Conservation (phyloP, 2,797 vertebrate species). For the Siniperca scherzeri region DNA sequence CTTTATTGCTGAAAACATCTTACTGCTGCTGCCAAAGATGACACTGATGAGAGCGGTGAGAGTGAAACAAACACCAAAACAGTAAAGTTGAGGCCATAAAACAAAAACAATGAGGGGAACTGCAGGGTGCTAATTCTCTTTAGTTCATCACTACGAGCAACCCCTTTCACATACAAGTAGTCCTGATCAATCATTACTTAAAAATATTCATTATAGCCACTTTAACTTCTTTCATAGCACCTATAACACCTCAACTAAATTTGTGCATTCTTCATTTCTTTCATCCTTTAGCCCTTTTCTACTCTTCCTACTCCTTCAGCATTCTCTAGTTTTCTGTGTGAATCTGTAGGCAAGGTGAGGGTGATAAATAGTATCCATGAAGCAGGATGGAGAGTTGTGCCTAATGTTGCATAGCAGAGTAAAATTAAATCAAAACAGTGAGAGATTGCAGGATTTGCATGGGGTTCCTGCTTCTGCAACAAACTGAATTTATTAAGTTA, state of each 20-base stretch:
- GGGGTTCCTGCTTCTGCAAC: constrained; percentile 15
- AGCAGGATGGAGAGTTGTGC: constrained; percentile 1
- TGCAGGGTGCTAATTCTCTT: not conserved
- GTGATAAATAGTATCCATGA: constrained; percentile 7
- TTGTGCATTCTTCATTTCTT: not conserved
- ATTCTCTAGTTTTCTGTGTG: not conserved
- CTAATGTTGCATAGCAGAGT: not conserved
- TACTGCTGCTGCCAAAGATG: not conserved
- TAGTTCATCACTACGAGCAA: not conserved
- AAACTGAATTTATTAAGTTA: not conserved
- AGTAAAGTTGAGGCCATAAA: too few species aligned
- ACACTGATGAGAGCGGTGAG: not conserved
- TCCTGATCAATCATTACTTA: not conserved
- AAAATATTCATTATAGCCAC: not conserved
- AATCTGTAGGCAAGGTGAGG: not conserved
- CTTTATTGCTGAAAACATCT: not conserved
- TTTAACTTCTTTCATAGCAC: not conserved
- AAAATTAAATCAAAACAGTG: constrained; percentile 17
- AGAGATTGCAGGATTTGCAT: not conserved
- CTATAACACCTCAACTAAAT: not conserved
- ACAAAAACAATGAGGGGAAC: not conserved
- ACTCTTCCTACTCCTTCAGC: too few species aligned
- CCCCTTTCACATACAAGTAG: not conserved
- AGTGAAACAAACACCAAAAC: too few species aligned
- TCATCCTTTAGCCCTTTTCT: not conserved